phyloP scores from a whole-genome alignment of 2,888 invertebrate genomes.

The Synergus laeviventris region DNA sequence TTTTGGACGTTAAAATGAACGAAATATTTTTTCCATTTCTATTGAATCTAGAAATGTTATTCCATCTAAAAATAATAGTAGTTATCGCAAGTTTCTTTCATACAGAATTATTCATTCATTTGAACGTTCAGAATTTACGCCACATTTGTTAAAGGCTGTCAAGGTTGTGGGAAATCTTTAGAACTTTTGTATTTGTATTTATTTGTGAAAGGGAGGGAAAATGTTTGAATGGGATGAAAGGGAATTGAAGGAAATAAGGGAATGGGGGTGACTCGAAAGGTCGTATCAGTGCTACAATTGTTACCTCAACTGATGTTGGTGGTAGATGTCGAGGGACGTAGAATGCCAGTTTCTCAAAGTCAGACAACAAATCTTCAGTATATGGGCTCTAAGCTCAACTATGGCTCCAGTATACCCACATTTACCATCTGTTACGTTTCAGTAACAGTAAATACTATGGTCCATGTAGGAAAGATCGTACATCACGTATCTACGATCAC shows the following conservation, averaged over 20 bases:
- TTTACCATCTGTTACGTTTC: slow-evolving; percentile 28
- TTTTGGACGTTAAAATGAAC: no score
- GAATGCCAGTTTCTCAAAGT: slow-evolving; percentile 42
- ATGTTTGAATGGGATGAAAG: not conserved
- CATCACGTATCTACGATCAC: not conserved
- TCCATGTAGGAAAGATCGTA: not conserved
- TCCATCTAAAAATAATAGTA: no score
- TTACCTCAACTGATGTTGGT: slow-evolving; percentile 20
- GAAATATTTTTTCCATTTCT: no score
- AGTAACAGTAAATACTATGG: not conserved
- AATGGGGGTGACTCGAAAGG: no score
- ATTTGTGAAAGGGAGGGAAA: not conserved
- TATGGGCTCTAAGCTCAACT: not conserved
- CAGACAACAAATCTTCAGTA: slow-evolving; percentile 40
- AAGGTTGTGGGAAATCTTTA: not conserved
- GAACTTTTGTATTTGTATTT: not conserved
- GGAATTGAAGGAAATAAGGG: slow-evolving; percentile 10
- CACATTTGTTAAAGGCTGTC: no score
- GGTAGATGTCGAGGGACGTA: slow-evolving; percentile 8
- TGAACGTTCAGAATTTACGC: no score
- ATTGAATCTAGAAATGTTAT: no score
- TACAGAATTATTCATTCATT: no score
- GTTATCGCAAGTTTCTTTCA: no score
- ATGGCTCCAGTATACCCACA: not conserved
- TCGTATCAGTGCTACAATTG: slow-evolving; percentile 20